Evolutionary conservation across 2,797 vertebrate genomes (phyloP), one percentile per base, ranked within the genome.

Genomic region (Morus bassanus): DNA sequence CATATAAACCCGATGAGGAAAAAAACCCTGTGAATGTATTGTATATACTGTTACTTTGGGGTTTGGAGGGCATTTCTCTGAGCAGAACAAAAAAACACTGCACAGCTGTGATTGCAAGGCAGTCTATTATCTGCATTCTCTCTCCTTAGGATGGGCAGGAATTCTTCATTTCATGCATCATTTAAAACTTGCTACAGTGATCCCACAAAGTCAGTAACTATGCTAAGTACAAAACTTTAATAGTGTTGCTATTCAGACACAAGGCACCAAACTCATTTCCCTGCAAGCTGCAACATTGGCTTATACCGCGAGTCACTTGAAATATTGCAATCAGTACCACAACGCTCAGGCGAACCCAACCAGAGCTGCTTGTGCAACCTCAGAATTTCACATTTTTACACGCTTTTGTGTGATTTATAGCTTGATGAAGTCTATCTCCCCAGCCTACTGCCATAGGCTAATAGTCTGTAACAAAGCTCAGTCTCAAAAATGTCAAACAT

Each of bases 121-220:
- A 93, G 93, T 95, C 96, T 98, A 87, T 97, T 97, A 97, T 96
- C 92, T 97, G 96, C 96, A 94, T 97, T 96, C 95, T 87, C 85
- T 98, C 93, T 97, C 92, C 96, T 91, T 92, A 96, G 97, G 97
- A 98, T 93, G 94, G 94, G 95, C 95, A 97, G 92, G 97, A 98
- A 98, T 98, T 98, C 97, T 98, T 98, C 98, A 98, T 98, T 98
- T 98, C 98, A 98, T 98, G 98, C 98, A 98, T 97, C 98, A 98
- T 98, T 98, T 98, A 97, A 96, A 98, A 97, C 98, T 98, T 98
- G 97, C 97, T 97, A 97, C 85, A 97, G 93, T 96, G 95, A 98
- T 97, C 97, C 97, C 95, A 97, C 95, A 97, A 97, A 97, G 96
- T 97, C 94, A 93, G 97, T 95, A 97, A 90, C 95, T 92, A 95